A percentile compares a stretch with the other conserved stretches of the same genome.
phyloP scores from a whole-genome alignment of 1,140 invertebrate species.

The Ceratina australensis region DNA sequence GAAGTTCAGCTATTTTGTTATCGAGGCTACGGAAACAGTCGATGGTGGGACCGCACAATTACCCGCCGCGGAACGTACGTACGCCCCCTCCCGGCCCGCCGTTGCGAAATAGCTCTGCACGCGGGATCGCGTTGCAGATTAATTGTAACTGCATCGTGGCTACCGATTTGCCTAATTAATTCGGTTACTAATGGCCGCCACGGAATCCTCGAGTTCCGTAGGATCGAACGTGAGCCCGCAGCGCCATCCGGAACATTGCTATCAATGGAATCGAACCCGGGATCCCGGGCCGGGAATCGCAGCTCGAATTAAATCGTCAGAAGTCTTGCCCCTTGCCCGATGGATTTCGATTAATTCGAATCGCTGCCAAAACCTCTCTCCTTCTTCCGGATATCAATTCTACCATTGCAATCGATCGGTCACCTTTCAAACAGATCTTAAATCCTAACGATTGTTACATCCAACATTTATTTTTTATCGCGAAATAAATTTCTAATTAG shows the following conservation, averaged over 20 bases:
- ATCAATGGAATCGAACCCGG: constrained; percentile 43
- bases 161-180: constrained; percentile 79
- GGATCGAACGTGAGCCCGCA: constrained; percentile 55
- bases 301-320: constrained; percentile 61
- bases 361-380: constrained; percentile 9
- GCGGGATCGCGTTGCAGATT: constrained; percentile 64
- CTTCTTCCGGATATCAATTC: constrained; percentile 23
- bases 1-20: constrained; percentile 45
- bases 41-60: constrained; percentile 37
- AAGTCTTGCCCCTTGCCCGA: constrained; percentile 39
- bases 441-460: not conserved
- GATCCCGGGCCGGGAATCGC: constrained; percentile 4
- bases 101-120: constrained; percentile 27
- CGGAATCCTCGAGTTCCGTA: constrained; percentile 54
- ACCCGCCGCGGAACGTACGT: constrained; percentile 34
- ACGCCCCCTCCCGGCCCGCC: no score
- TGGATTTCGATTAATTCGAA: constrained; percentile 44
- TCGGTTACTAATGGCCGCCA: constrained; percentile 76
- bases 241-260: constrained; percentile 32
- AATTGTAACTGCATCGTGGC: constrained; percentile 73
- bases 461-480: not conserved
- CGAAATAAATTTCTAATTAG: no score
- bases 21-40: constrained; percentile 34
- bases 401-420: not conserved
- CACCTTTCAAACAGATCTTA: no score